Base-by-base conservation (phyloP, 2,113 vertebrate genomes). In the Hemicordylus capensis region DNA sequence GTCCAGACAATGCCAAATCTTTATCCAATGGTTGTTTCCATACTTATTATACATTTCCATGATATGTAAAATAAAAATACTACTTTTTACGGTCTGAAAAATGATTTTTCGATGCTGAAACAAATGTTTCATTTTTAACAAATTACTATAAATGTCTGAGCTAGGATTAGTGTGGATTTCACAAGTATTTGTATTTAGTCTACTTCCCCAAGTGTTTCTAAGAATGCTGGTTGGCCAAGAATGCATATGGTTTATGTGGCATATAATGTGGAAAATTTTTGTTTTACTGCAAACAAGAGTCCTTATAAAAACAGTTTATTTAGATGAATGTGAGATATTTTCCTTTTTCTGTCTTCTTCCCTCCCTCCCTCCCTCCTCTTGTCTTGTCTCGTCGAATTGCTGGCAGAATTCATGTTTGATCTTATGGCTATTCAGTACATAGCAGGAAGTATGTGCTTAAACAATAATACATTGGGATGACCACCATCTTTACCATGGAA, bases 81-180 rank as follows among this genome's bases (percentile, higher is more conserved):
- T 58, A 51, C 58, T n/a, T 89, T 90, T 88, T 85, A 88, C 58
- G 93, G 86, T 76, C 48, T 89, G 73, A 91, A 90, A 58, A 42
- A 19, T 87, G 37, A 74, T 61, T 84, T 83, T 78, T 22, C 90
- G 56, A 59, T 80, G 4, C 88, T 91, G 77, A 80, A 86, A 76
- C 85, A 87, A 91, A 76, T 6, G 9, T 75, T 77, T 83, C 85
- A 11, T 86, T n/a, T 91, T 92, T 88, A 48, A n/a, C n/a, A n/a
- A n/a, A n/a, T n/a, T n/a, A 92, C 85, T 0, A 3, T 9, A 86
- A 54, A 24, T 46, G 88, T 59, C 70, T 88, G 89, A 85, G 72
- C 77, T 61, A 42, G 85, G 80, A 85, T 84, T 80, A 85, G 74
- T 4, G 1, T 74, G 46, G 1, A 42, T 74, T 54, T 51, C 73